Base-by-base conservation (phyloP, 2,888 invertebrate species). In the Drosophila anceps region DNA sequence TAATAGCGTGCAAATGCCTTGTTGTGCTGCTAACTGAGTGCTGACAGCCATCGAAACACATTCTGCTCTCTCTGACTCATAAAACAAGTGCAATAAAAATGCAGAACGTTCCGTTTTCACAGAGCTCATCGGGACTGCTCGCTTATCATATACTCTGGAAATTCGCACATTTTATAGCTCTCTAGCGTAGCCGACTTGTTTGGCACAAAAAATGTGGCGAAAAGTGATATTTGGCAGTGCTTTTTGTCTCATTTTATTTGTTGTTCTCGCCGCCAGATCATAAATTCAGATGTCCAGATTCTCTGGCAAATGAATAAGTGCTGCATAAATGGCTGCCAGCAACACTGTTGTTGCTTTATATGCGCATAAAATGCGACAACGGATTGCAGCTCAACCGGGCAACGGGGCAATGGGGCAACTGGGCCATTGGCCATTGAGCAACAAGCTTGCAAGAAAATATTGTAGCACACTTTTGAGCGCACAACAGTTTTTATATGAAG, bases 391-490 rank as follows among this genome's bases (percentile, higher is more conserved):
- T 48, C 48, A 48, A 48, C n/a, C 29, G 44, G 15, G 7, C 61
- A 51, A 31, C 54, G 55, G 10, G 20, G 55, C 37, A 27, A n/a
- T n/a, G n/a, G n/a, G n/a, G n/a, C n/a, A n/a, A n/a, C 18, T n/a
- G 24, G 41, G 18, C 41, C 4, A 18, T 10, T 12, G 43, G 39
- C 4, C 31, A n/a, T n/a, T n/a, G n/a, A 20, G 50, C 41, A 43
- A 35, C 43, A 44, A 33, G 12, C 27, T n/a, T 29, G 44, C 35
- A 27, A 12, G n/a, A 37, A 50, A 27, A 29, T 43, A 39, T 29
- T 57, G 37, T 77, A 54, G 78, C 73, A 76, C 68, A 76, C 76
- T 77, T 77, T 68, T 61, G n/a, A 53, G 72, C 37, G 55, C 75
- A 0, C 1, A 10, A 10, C 13, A 8, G 2, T 27, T 41, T 39